A percentile compares a stretch with the other conserved stretches of the same genome.
These are phyloP conservation scores for Alectoris magna DNA, from an alignment of 2,797 vertebrate species.

Conservation along the genomic window DNA sequence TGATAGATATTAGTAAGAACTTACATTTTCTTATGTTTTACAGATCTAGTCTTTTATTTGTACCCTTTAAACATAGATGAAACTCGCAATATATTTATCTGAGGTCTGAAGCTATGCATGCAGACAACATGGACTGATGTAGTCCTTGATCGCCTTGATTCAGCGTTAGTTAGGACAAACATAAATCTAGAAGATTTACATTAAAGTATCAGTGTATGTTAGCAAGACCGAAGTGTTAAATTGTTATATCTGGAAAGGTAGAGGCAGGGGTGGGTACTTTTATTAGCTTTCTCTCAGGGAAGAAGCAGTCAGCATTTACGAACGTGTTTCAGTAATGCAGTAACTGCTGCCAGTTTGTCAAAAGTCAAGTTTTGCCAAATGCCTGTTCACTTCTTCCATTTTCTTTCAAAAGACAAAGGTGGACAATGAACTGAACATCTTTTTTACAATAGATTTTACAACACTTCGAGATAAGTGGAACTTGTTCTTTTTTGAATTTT, in stretches of 20 bases:
- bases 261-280: neutral
- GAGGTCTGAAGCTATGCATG: neutral
- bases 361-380: conserved; percentile 42
- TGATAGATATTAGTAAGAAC: neutral
- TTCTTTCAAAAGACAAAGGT: neutral
- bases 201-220: neutral
- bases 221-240: neutral
- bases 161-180: neutral
- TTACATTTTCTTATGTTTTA: neutral
- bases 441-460: neutral
- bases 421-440: neutral
- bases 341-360: conserved; percentile 28
- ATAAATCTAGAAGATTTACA: neutral
- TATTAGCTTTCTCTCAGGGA: conserved; percentile 1
- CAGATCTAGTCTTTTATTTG: neutral
- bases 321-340: conserved; percentile 36
- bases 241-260: neutral
- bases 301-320: conserved; percentile 41
- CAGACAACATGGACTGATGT: neutral
- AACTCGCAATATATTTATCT: neutral
- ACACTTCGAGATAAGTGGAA: neutral
- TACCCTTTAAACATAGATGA: neutral
- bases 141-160: neutral
- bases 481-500: neutral
- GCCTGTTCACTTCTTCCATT: conserved; percentile 22